Conservation (phyloP, 2,888 invertebrate genomes). For the Eupithecia subfuscata region DNA sequence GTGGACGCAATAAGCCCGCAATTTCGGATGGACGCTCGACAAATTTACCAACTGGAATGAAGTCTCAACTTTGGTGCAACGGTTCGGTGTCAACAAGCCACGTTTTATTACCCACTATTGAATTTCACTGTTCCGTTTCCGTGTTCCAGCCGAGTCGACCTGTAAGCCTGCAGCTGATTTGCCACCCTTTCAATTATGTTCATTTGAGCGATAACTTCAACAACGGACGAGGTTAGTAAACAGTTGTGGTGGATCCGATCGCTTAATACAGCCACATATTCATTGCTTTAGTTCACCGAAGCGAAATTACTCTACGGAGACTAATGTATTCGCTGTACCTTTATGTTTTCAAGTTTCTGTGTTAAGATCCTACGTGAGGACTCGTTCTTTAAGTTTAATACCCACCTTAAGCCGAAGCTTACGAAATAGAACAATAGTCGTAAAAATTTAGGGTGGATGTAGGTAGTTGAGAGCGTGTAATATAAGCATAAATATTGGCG, state of each 20-base stretch:
- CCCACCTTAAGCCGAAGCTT: not conserved
- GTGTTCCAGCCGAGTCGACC: slow-evolving; percentile 48
- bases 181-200: slow-evolving; percentile 35
- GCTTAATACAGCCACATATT: slow-evolving; percentile 16
- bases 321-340: slow-evolving; percentile 7
- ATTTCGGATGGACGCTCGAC: slow-evolving; percentile 75
- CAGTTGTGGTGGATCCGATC: slow-evolving; percentile 14
- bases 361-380: slow-evolving; percentile 25
- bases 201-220: slow-evolving; percentile 29
- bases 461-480: not conserved
- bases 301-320: slow-evolving; percentile 1
- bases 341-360: slow-evolving; percentile 22
- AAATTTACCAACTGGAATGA: slow-evolving; percentile 81
- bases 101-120: slow-evolving; percentile 78
- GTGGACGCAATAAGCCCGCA: slow-evolving; percentile 78
- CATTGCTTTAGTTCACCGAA: slow-evolving; percentile 13
- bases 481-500: slow-evolving; percentile 15
- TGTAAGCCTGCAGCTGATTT: slow-evolving; percentile 33
- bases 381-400: slow-evolving; percentile 13
- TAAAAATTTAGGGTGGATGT: not conserved
- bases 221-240: slow-evolving; percentile 20
- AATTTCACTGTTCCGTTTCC: slow-evolving; percentile 68
- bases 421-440: slow-evolving; percentile 15
- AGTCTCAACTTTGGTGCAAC: slow-evolving; percentile 70
- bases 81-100: slow-evolving; percentile 73